Conservation (phyloP, 1,140 invertebrate species). For the Carposina sasakii region DNA sequence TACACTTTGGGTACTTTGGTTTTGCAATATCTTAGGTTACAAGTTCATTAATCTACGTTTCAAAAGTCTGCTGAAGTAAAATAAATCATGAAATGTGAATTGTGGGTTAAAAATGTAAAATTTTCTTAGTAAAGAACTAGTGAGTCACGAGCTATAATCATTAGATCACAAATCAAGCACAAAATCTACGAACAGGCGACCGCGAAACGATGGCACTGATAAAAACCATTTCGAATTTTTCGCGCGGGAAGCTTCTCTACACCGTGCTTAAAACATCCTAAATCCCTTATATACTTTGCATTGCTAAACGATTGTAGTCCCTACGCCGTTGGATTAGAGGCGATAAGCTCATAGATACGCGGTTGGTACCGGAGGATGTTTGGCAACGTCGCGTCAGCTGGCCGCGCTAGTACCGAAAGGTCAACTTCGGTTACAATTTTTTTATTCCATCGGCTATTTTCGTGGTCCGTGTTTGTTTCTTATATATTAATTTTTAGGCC, state of each 20-base stretch:
- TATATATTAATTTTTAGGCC: too few species aligned
- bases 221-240: conserved; percentile 70
- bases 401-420: conserved; percentile 63
- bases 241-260: conserved; percentile 59
- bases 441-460: conserved; percentile 58
- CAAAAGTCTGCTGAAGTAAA: too few species aligned
- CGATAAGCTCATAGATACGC: conserved; percentile 52
- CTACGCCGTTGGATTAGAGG: conserved; percentile 34
- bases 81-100: too few species aligned
- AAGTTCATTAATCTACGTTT: too few species aligned
- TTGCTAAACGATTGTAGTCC: conserved; percentile 33
- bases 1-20: conserved; percentile 48
- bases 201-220: conserved; percentile 41
- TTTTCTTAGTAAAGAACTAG: too few species aligned
- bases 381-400: conserved; percentile 68
- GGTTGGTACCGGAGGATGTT: conserved; percentile 21
- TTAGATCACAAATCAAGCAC: too few species aligned
- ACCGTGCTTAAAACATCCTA: conserved; percentile 44
- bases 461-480: conserved; percentile 39
- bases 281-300: conserved; percentile 55
- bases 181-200: neutral
- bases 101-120: too few species aligned
- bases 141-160: too few species aligned
- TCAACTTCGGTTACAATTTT: conserved; percentile 65
- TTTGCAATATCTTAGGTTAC: too few species aligned